These are phyloP conservation scores for Latrodectus elegans DNA, from an alignment of 2,888 invertebrate species.

Conservation along the genomic window DNA sequence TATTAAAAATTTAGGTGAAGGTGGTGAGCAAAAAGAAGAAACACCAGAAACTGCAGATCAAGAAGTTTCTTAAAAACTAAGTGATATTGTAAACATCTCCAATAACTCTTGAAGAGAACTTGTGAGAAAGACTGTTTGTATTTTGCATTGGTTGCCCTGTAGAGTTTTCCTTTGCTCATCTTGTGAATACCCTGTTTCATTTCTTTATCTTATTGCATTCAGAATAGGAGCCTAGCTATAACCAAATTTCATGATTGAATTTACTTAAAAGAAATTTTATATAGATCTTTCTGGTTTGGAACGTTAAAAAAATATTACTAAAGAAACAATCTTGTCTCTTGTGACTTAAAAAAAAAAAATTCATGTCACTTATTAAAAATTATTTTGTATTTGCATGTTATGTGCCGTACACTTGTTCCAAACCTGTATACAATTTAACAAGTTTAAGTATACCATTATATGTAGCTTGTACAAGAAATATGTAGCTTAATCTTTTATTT, in stretches of 20 bases:
- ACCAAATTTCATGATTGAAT: slow-evolving; percentile 55
- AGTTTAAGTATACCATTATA: slow-evolving; percentile 32
- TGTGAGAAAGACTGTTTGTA: slow-evolving; percentile 67
- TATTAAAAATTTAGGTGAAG: slow-evolving; percentile 81
- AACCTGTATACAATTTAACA: slow-evolving; percentile 32
- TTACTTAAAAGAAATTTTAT: slow-evolving; percentile 17
- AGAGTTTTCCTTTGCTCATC: slow-evolving; percentile 69
- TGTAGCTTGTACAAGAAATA: slow-evolving; percentile 66
- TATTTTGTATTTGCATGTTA: too few relatives aligned
- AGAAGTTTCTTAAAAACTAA: slow-evolving; percentile 88
- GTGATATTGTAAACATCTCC: slow-evolving; percentile 62
- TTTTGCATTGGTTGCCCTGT: slow-evolving; percentile 69
- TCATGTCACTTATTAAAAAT: too few relatives aligned
- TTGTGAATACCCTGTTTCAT: slow-evolving; percentile 68
- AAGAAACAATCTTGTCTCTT: slow-evolving; percentile 31
- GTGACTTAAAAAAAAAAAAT: too few relatives aligned
- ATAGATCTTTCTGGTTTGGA: slow-evolving; percentile 56
- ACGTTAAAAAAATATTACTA: slow-evolving; percentile 25
- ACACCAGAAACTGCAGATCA: slow-evolving; percentile 95
- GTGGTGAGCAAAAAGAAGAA: slow-evolving; percentile 89
- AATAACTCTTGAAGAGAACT: slow-evolving; percentile 62
- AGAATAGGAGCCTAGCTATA: slow-evolving; percentile 65
- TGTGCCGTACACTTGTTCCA: slow-evolving; percentile 30
- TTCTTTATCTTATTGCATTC: slow-evolving; percentile 45
- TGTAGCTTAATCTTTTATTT: slow-evolving; percentile 57